Evolutionary conservation across 2,113 vertebrate genomes (phyloP), one percentile per base, ranked within the genome.

Genomic region (Crocuta crocuta): DNA sequence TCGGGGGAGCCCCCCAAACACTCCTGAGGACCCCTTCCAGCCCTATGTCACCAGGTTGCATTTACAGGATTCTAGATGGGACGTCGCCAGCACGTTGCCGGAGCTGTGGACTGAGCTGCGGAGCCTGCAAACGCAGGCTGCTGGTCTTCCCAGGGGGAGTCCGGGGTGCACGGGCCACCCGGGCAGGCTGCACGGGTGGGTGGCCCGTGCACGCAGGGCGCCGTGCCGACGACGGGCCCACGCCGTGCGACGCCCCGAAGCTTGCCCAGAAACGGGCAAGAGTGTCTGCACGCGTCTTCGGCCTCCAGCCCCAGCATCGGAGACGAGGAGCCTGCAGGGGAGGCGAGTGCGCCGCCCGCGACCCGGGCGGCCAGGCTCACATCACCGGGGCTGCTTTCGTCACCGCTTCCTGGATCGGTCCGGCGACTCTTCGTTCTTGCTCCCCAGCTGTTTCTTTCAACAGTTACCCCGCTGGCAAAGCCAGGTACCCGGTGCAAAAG

Each of bases 301-400:
- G 23, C 26, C 80, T 71, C 39, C 43, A 24, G 0, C 11, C 4
- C 23, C 10, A 19, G 53, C 55, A 21, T 65, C 66, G 1, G 53
- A 63, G 53, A 21, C 33, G 1, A 43, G 33, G 65, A 74, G 45
- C 3, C 21, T 26, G 66, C 35, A 0, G 2, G 0, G 31, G 85
- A 50, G 39, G 43, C 35, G 7, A 33, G 2, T 31, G 13, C 11
- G 31, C 13, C 17, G 9, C 13, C 55, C 50, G 33, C 39, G 39
- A 0, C 43, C 13, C 0, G 0, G 11, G 35, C 0, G 0, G 21
- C 0, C 5, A 84, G 66, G n/a, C 79, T n/a, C 71, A 65, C 19
- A 6, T 5, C 10, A 0, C 4, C 21, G 1, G 1, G 10, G 16
- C 31, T n/a, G 50, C 48, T 16, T 39, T 65, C 53, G 13, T 53